Conservation (phyloP, 2,888 invertebrate genomes). For the Yponomeuta malinellus region DNA sequence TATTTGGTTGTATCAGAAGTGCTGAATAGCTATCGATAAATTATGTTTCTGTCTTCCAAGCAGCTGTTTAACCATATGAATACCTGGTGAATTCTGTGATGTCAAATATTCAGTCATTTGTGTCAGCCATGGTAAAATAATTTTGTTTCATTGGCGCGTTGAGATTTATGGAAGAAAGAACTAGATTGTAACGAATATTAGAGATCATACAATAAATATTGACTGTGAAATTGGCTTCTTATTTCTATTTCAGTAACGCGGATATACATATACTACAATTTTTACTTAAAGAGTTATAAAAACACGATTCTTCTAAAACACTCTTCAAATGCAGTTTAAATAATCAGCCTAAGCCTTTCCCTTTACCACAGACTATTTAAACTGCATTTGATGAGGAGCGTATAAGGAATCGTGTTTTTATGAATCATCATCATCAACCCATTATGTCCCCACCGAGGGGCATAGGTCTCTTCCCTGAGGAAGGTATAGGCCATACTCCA, state of each 20-base stretch:
- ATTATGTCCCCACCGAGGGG: too few relatives aligned
- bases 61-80: conserved; percentile 37
- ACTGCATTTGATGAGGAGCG: too few relatives aligned
- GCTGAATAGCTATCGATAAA: conserved; percentile 1
- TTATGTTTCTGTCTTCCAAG: conserved; percentile 61
- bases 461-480: too few relatives aligned
- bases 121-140: conserved; percentile 42
- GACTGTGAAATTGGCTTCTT: conserved; percentile 39
- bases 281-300: too few relatives aligned
- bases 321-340: too few relatives aligned
- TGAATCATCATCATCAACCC: too few relatives aligned
- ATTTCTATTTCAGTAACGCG: conserved; percentile 20
- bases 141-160: conserved; percentile 57
- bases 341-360: too few relatives aligned
- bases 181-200: conserved; percentile 65
- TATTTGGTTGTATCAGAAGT: neutral
- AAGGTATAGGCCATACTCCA: too few relatives aligned
- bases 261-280: neutral
- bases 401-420: too few relatives aligned
- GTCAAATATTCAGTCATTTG: conserved; percentile 55
- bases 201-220: conserved; percentile 68
- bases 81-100: conserved; percentile 48
- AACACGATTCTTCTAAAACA: too few relatives aligned
- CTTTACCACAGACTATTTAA: too few relatives aligned
- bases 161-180: conserved; percentile 53